phyloP scores from a whole-genome alignment of 2,888 invertebrate genomes.

The Cataglyphis altisquamis region DNA sequence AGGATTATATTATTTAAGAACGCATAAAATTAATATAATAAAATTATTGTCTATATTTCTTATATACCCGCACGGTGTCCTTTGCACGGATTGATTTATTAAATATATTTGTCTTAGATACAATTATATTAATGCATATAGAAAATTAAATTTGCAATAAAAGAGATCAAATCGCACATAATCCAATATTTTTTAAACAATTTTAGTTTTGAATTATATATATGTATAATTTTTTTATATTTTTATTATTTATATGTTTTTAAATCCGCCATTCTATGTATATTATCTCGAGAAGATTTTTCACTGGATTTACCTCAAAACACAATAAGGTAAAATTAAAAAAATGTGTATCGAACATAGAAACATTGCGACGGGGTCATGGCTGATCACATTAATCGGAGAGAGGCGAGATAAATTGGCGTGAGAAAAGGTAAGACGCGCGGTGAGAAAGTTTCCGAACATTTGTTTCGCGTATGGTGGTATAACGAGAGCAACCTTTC shows the following conservation, averaged over 20 bases:
- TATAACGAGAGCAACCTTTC: conserved; percentile 54
- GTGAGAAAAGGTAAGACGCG: conserved; percentile 34
- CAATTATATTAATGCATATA: neutral
- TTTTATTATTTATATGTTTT: neutral
- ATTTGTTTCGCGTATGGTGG: conserved; percentile 23
- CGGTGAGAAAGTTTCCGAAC: conserved; percentile 34
- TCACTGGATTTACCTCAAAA: neutral
- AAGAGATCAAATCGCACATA: neutral
- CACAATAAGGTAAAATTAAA: neutral
- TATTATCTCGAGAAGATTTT: neutral
- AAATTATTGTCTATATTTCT: neutral
- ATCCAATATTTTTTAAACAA: neutral
- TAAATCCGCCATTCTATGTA: neutral
- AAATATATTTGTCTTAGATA: neutral
- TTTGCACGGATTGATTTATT: neutral
- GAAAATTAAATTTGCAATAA: neutral
- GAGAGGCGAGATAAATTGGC: conserved; percentile 67
- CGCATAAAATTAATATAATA: neutral
- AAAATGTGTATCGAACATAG: conserved; percentile 30
- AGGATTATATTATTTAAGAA: neutral
- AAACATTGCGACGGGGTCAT: conserved; percentile 5
- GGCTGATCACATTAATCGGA: conserved; percentile 21
- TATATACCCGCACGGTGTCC: too few relatives aligned
- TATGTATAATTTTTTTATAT: neutral
- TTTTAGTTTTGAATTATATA: neutral